Evolutionary conservation across 2,888 invertebrate genomes (phyloP).

Genomic region (Ptilodon capucinus): DNA sequence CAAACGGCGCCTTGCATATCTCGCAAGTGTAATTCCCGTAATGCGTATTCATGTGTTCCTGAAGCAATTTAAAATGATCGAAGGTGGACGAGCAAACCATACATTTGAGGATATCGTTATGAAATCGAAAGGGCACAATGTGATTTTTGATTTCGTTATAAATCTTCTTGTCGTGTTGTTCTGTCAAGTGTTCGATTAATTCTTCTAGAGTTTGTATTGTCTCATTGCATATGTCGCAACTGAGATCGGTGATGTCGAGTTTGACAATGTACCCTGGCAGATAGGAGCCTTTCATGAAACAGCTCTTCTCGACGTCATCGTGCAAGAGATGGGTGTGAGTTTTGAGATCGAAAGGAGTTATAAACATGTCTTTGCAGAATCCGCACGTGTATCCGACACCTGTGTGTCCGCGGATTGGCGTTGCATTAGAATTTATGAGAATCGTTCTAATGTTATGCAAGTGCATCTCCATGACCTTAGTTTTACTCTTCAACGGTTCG

Average conservation of each 20-base stretch:
- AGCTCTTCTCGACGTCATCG: slow-evolving; percentile 26
- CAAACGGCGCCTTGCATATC: slow-evolving; percentile 54
- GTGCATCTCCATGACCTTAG: slow-evolving; percentile 36
- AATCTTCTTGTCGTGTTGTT: slow-evolving; percentile 15
- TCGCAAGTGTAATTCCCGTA: slow-evolving; percentile 21
- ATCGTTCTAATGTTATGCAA: slow-evolving; percentile 48
- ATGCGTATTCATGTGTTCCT: slow-evolving; percentile 30
- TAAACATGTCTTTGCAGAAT: slow-evolving; percentile 45
- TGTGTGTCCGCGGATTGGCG: slow-evolving; percentile 48
- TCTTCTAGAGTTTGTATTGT: slow-evolving; percentile 11
- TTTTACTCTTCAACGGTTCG: slow-evolving; percentile 13
- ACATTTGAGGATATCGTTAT: slow-evolving; percentile 13
- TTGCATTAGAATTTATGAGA: slow-evolving; percentile 53
- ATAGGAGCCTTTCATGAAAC: slow-evolving; percentile 37
- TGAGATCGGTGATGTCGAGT: slow-evolving; percentile 50
- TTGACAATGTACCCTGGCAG: slow-evolving; percentile 42
- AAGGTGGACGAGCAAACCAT: slow-evolving; percentile 13
- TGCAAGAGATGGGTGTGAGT: slow-evolving; percentile 45
- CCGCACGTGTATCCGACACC: slow-evolving; percentile 51
- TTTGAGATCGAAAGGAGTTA: slow-evolving; percentile 48
- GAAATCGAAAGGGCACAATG: slow-evolving; percentile 30
- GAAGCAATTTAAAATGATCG: slow-evolving; percentile 20
- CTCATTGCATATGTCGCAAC: slow-evolving; percentile 17
- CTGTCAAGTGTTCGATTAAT: slow-evolving; percentile 13
- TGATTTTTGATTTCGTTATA: slow-evolving; percentile 27